Evolutionary conservation across 2,113 vertebrate genomes (phyloP).

Genomic region (Ochotona curzoniae): DNA sequence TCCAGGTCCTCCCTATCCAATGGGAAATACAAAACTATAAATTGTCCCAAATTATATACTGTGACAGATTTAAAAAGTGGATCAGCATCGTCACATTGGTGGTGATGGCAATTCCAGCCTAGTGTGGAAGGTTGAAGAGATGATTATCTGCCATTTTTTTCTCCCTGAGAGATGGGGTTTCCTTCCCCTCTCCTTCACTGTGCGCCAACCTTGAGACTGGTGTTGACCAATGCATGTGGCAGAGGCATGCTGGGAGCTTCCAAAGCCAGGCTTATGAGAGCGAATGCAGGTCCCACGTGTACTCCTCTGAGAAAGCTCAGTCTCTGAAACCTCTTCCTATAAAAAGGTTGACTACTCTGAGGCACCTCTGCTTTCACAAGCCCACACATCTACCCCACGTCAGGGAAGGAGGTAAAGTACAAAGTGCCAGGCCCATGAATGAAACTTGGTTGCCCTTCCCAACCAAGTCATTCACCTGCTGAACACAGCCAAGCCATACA

Average conservation of each 20-base stretch:
- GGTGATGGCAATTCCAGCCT: background rate
- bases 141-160: background rate
- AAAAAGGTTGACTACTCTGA: background rate
- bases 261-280: background rate
- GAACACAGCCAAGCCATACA: background rate
- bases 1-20: background rate
- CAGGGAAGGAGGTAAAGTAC: background rate
- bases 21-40: conserved; percentile 21
- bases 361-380: background rate
- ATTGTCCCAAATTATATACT: background rate
- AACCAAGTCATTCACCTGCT: background rate
- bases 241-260: background rate
- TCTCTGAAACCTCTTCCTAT: background rate
- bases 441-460: background rate
- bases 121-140: background rate
- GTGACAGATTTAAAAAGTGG: conserved; percentile 35
- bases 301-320: background rate
- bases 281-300: background rate
- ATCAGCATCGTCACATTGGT: background rate
- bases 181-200: conserved; percentile 7
- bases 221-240: background rate
- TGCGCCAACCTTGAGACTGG: background rate
- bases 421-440: background rate
- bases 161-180: background rate
- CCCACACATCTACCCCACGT: background rate